These are phyloP conservation scores for Drosophila maculinotata DNA, from an alignment of 2,888 invertebrate genomes.

Conservation along the genomic window DNA sequence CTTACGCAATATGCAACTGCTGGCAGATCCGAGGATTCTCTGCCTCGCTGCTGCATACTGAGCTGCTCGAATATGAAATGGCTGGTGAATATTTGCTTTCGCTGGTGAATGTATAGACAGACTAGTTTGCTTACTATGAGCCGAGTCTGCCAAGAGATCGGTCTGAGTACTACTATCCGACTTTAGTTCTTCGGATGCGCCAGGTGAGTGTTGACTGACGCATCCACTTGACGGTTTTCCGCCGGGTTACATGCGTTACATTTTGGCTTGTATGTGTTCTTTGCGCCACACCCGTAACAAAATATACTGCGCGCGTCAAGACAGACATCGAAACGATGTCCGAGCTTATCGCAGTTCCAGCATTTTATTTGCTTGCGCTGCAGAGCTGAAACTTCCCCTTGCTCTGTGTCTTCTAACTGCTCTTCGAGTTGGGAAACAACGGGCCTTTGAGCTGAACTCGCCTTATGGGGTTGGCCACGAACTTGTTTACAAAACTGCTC, in stretches of 20 bases:
- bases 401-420: neutral
- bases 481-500: slow-evolving; percentile 4
- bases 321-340: too few species aligned
- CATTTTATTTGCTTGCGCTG: too few species aligned
- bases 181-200: slow-evolving; percentile 4
- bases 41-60: neutral
- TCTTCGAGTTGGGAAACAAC: too few species aligned
- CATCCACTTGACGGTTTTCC: slow-evolving; percentile 10
- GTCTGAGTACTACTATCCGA: neutral
- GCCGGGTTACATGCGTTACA: slow-evolving; percentile 10
- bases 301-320: too few species aligned
- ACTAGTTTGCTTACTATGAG: neutral
- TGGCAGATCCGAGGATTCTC: neutral
- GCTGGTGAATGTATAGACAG: neutral
- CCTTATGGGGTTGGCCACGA: too few species aligned
- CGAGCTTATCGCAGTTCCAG: too few species aligned
- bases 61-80: neutral
- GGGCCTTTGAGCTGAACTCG: too few species aligned
- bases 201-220: slow-evolving; percentile 6
- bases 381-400: too few species aligned
- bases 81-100: neutral
- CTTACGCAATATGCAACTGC: neutral
- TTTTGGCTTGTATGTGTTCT: neutral
- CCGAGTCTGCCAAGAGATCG: neutral
- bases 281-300: too few species aligned